Percentiles rank a stretch among this genome's conserved stretches.
Evolutionary conservation across 1,140 invertebrate species (phyloP).

Genomic region (Ceratina australensis): DNA sequence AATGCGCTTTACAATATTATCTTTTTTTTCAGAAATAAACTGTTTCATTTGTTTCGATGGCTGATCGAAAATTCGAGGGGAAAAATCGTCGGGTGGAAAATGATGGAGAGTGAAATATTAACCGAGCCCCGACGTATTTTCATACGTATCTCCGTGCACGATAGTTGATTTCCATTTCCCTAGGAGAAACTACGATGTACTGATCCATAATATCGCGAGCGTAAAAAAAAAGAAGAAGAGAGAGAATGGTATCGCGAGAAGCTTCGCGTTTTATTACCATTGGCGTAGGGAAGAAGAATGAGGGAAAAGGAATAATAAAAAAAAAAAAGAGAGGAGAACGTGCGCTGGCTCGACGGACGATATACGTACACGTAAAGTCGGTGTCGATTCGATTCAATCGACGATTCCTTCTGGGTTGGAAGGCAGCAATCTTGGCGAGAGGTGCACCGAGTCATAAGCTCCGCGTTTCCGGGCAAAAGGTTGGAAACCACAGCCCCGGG

Average conservation of each 20-base stretch:
- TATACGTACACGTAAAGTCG: conserved; percentile 22
- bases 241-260: conserved; percentile 35
- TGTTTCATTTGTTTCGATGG: neutral
- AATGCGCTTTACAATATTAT: neutral
- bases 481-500: conserved; percentile 19
- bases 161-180: conserved; percentile 44
- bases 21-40: neutral
- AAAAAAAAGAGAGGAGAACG: neutral
- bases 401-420: conserved; percentile 31
- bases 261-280: conserved; percentile 48
- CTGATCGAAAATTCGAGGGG: conserved; percentile 18
- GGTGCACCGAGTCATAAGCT: conserved; percentile 24
- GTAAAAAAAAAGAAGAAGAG: neutral
- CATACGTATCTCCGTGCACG: conserved; percentile 20
- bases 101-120: conserved; percentile 46
- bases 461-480: conserved; percentile 45
- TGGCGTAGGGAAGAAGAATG: neutral
- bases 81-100: conserved; percentile 24
- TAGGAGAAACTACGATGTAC: conserved; percentile 30
- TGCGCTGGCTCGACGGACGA: conserved; percentile 19
- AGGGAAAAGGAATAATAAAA: neutral
- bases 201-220: conserved; percentile 26
- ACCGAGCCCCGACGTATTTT: conserved; percentile 26
- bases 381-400: conserved; percentile 37
- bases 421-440: conserved; percentile 52